phyloP scores from a whole-genome alignment of 1,140 invertebrate species.

The Lordiphosa mommai region DNA sequence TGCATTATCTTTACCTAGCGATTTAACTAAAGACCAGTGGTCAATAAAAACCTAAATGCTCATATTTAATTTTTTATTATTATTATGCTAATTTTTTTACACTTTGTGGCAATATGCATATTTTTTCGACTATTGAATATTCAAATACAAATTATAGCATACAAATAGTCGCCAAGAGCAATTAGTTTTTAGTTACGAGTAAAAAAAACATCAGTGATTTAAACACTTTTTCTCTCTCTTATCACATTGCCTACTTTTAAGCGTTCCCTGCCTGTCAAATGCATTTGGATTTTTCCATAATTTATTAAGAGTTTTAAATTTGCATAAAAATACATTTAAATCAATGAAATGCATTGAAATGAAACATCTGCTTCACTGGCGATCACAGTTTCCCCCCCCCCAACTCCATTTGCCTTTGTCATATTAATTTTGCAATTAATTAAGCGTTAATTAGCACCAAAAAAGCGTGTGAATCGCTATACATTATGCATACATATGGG shows the following conservation, averaged over 20 bases:
- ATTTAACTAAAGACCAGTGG: too few relatives aligned
- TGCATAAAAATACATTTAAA: constrained; percentile 69
- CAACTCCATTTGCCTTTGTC: constrained; percentile 20
- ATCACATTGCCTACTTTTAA: neutral
- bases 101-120: too few relatives aligned
- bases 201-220: too few relatives aligned
- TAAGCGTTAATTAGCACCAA: constrained; percentile 69
- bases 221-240: neutral
- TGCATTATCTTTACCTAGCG: too few relatives aligned
- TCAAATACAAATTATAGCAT: too few relatives aligned
- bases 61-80: too few relatives aligned
- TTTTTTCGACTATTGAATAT: too few relatives aligned
- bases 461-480: constrained; percentile 19
- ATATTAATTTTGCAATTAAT: constrained; percentile 70
- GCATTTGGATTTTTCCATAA: constrained; percentile 24
- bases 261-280: constrained; percentile 11
- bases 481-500: constrained; percentile 58
- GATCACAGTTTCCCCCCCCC: neutral
- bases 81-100: too few relatives aligned
- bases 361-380: constrained; percentile 43
- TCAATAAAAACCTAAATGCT: too few relatives aligned
- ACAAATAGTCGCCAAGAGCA: too few relatives aligned
- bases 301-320: constrained; percentile 27
- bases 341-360: constrained; percentile 50
- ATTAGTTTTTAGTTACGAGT: too few relatives aligned